phyloP scores from a whole-genome alignment of 1,140 invertebrate species.

The Psix sp. region DNA sequence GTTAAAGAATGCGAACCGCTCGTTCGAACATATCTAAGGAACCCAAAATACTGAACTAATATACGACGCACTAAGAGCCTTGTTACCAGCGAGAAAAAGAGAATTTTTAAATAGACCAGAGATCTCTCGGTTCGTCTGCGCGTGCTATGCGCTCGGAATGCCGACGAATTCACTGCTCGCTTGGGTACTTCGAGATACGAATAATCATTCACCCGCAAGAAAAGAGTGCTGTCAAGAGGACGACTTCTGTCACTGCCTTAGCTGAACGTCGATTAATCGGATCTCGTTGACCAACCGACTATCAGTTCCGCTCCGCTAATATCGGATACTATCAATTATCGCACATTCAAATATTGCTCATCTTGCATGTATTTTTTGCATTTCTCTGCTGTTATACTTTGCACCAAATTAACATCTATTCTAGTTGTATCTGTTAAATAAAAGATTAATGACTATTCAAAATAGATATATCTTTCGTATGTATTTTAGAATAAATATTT shows the following conservation, averaged over 20 bases:
- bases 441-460: constrained; percentile 27
- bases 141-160: constrained; percentile 44
- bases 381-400: background rate
- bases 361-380: constrained; percentile 7
- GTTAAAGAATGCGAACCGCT: constrained; percentile 55
- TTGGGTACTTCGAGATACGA: constrained; percentile 29
- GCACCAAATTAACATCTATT: too few relatives aligned
- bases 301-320: constrained; percentile 14
- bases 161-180: constrained; percentile 38
- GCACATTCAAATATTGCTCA: constrained; percentile 16
- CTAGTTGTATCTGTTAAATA: too few relatives aligned
- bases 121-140: constrained; percentile 9
- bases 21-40: constrained; percentile 41
- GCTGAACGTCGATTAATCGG: constrained; percentile 47
- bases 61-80: constrained; percentile 62
- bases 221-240: constrained; percentile 51
- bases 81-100: constrained; percentile 60
- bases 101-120: constrained; percentile 55
- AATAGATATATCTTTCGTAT: too few relatives aligned
- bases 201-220: constrained; percentile 46
- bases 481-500: too few relatives aligned
- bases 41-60: constrained; percentile 65
- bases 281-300: constrained; percentile 33
- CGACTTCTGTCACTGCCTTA: constrained; percentile 49
- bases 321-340: constrained; percentile 32